Conservation (phyloP, 2,888 invertebrate genomes). For the Caenorhabditis drosophilae region DNA sequence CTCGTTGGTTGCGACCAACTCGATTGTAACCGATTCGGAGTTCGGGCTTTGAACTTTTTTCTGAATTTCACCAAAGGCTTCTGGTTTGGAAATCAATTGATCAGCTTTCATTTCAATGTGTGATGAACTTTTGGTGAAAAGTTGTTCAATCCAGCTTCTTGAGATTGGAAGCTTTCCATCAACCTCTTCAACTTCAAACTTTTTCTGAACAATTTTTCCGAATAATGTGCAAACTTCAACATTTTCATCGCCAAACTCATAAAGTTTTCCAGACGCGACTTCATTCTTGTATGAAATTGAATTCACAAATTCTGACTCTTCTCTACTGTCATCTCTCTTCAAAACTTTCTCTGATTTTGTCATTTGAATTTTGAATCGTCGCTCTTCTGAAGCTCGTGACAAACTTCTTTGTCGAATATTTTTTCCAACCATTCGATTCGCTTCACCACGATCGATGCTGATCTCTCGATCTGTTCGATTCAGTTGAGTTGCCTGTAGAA, state of each 20-base stretch:
- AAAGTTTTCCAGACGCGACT: conserved; percentile 25
- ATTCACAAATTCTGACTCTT: conserved; percentile 33
- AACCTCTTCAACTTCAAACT: conserved; percentile 44
- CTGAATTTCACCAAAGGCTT: conserved; percentile 10
- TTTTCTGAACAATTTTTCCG: conserved; percentile 49
- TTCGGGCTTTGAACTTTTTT: conserved; percentile 24
- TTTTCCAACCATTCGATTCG: conserved; percentile 25
- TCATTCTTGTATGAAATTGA: conserved; percentile 29
- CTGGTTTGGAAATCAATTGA: conserved; percentile 7
- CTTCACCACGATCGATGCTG: conserved; percentile 40
- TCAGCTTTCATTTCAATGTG: conserved; percentile 15
- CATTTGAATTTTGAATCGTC: conserved; percentile 46
- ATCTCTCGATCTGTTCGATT: conserved; percentile 26
- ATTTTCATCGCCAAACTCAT: conserved; percentile 47
- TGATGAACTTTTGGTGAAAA: conserved; percentile 35
- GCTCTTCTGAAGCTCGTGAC: conserved; percentile 42
- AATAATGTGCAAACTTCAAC: conserved; percentile 47
- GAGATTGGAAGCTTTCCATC: conserved; percentile 32
- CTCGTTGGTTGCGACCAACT: conserved; percentile 16
- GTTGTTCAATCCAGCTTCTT: conserved; percentile 48
- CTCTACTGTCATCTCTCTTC: conserved; percentile 35
- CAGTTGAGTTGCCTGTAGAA: conserved; percentile 35
- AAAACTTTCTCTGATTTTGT: conserved; percentile 43
- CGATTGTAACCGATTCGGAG: conserved; percentile 8
- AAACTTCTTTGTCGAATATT: conserved; percentile 14